Conservation (phyloP, 2,888 invertebrate species). For the Hyppa rectilinea region DNA sequence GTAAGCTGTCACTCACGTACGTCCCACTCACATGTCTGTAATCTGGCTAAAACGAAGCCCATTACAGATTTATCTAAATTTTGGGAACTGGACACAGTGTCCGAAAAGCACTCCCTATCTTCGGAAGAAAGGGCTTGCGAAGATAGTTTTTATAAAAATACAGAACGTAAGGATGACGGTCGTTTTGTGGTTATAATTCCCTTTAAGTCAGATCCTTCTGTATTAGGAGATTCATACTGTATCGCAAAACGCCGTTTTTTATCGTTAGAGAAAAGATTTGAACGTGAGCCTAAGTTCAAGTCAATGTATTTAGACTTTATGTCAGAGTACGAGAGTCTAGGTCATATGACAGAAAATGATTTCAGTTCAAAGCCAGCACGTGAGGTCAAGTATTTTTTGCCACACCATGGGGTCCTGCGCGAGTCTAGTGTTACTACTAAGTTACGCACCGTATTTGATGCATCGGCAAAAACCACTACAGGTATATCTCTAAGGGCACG, state of each 20-base stretch:
- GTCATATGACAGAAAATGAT: too few species aligned
- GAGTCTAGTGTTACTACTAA: too few species aligned
- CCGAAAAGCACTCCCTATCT: constrained; percentile 33
- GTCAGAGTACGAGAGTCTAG: too few species aligned
- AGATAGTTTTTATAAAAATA: constrained; percentile 42
- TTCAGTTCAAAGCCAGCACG: too few species aligned
- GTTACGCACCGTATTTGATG: too few species aligned
- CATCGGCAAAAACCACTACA: too few species aligned
- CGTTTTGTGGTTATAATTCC: constrained; percentile 52
- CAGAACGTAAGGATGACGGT: constrained; percentile 45
- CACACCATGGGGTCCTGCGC: too few species aligned
- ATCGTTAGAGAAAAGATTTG: constrained; percentile 36
- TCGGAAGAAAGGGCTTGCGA: constrained; percentile 56
- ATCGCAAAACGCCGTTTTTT: constrained; percentile 56
- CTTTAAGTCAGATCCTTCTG: constrained; percentile 18
- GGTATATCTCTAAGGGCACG: too few species aligned
- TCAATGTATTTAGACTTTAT: too few species aligned
- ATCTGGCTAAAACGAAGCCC: constrained; percentile 24
- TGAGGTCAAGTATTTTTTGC: too few species aligned
- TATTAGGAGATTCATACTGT: constrained; percentile 58
- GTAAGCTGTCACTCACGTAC: not conserved
- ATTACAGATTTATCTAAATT: not conserved
- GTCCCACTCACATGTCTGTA: constrained; percentile 4
- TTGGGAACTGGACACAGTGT: not conserved
- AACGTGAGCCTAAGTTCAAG: too few species aligned